Evolutionary conservation across 2,888 invertebrate genomes (phyloP).

Genomic region (Macrophya alboannulata): DNA sequence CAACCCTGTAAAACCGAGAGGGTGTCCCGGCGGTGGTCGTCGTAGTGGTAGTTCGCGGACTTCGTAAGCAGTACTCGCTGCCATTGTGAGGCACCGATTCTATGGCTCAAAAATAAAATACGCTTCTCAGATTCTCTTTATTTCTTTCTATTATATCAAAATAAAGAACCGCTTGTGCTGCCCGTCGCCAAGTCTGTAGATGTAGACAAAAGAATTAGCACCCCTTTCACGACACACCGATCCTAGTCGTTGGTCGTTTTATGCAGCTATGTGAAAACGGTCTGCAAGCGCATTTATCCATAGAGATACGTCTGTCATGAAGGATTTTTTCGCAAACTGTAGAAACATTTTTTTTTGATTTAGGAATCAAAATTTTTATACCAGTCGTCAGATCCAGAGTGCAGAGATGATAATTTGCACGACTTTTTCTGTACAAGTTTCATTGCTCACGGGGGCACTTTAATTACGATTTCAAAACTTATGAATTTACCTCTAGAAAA

Average conservation of each 20-base stretch:
- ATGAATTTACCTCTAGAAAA: not conserved
- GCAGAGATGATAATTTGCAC: not conserved
- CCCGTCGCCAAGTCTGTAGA: not conserved
- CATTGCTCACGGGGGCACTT: conserved; percentile 1
- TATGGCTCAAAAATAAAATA: conserved; percentile 49
- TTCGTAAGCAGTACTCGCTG: conserved; percentile 54
- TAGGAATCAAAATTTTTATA: too few relatives aligned
- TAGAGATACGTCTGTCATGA: too few relatives aligned
- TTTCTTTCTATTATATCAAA: not conserved
- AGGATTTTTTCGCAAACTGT: not conserved
- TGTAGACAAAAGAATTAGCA: not conserved
- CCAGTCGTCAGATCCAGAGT: not conserved
- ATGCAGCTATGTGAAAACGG: not conserved
- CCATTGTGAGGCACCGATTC: conserved; percentile 29
- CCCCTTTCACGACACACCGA: not conserved
- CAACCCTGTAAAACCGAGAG: conserved; percentile 64
- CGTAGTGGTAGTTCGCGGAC: conserved; percentile 50
- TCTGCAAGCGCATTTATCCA: not conserved
- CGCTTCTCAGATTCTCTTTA: not conserved
- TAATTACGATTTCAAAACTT: conserved; percentile 1
- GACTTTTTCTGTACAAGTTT: not conserved
- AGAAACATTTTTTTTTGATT: too few relatives aligned
- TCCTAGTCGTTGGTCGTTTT: not conserved
- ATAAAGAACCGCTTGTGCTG: not conserved
- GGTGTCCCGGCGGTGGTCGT: not conserved